phyloP scores from a whole-genome alignment of 2,888 invertebrate genomes.

The Didymodactylos carnosus region DNA sequence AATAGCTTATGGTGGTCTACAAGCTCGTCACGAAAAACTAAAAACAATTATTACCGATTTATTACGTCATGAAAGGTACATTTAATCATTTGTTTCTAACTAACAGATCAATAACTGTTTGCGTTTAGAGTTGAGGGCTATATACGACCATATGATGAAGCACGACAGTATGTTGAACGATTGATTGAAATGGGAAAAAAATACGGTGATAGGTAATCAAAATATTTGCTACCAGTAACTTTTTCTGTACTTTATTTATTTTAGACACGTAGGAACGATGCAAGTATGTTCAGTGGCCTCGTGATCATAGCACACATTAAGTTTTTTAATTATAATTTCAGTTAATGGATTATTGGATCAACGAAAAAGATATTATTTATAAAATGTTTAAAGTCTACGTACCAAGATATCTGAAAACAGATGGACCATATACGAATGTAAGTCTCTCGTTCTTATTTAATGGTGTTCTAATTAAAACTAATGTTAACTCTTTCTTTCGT shows the following conservation, averaged over 20 bases:
- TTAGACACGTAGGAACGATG: conserved; percentile 13
- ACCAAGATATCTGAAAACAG: conserved; percentile 5
- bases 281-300: not conserved
- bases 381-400: conserved; percentile 13
- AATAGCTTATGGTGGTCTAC: not conserved
- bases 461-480: too few species aligned
- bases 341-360: conserved; percentile 12
- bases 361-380: conserved; percentile 9
- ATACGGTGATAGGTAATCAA: conserved; percentile 13
- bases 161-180: conserved; percentile 13
- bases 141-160: conserved; percentile 1
- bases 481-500: not conserved
- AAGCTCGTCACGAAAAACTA: conserved; percentile 9
- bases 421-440: conserved; percentile 13
- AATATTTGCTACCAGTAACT: not conserved
- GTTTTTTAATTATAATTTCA: not conserved
- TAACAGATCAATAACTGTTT: not conserved
- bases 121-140: conserved; percentile 8
- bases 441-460: too few species aligned
- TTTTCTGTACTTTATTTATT: not conserved
- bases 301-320: not conserved
- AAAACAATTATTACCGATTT: conserved; percentile 1
- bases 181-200: conserved; percentile 14
- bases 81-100: not conserved
- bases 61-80: conserved; percentile 3